Percentiles rank a stretch among this genome's conserved stretches.
phyloP scores from a whole-genome alignment of 2,113 vertebrate species.

The Cynopterus brachyotis region DNA sequence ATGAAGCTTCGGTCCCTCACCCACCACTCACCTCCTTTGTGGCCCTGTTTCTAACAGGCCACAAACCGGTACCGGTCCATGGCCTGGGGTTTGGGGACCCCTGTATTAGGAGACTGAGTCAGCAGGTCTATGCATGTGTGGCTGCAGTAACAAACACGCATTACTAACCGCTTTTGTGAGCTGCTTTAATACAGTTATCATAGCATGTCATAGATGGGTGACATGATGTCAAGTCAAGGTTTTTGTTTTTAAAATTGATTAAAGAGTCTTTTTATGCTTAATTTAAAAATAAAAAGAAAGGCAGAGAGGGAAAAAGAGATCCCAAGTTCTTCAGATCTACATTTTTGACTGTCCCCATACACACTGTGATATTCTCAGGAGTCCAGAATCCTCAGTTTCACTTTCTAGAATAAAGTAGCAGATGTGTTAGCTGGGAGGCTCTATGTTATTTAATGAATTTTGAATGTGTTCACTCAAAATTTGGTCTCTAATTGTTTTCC shows the following conservation, averaged over 20 bases:
- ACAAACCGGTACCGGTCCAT: no score
- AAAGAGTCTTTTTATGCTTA: not conserved
- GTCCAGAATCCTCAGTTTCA: not conserved
- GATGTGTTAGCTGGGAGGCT: not conserved
- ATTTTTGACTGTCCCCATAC: not conserved
- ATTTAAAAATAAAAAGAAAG: not conserved
- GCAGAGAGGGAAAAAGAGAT: not conserved
- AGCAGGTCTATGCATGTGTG: not conserved
- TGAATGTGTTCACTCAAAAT: constrained; percentile 67
- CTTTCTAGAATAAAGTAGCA: not conserved
- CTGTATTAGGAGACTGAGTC: not conserved
- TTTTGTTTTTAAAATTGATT: not conserved
- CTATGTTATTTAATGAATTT: constrained; percentile 46
- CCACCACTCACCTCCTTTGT: no score
- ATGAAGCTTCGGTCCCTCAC: no score
- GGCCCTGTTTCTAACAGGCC: no score
- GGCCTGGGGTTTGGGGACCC: no score
- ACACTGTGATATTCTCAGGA: not conserved
- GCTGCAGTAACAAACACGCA: not conserved
- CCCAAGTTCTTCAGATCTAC: not conserved
- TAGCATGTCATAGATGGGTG: not conserved
- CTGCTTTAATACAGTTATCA: not conserved
- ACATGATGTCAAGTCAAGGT: not conserved
- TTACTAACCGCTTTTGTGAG: constrained; percentile 55
- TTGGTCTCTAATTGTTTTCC: constrained; percentile 78